Base-by-base conservation (phyloP, 2,797 vertebrate species). In the Lacerta agilis region DNA sequence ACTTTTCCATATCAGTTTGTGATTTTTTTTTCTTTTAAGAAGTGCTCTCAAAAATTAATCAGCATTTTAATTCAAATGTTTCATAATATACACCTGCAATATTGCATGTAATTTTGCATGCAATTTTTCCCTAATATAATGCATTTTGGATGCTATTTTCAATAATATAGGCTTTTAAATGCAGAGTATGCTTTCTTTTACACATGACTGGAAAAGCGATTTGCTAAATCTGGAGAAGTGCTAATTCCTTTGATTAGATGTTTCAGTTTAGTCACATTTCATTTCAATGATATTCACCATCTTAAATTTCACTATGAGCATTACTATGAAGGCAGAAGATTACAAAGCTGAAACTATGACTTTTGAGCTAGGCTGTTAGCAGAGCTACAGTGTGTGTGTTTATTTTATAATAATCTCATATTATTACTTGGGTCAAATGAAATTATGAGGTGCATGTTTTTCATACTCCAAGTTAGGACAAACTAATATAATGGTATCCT, bases 391-490 rank as follows among this genome's bases (percentile, higher is more conserved):
- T 55, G 49, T 55, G 49, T 55, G 49, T 15, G 11, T 13, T 79
- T 91, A 25, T 69, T 82, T 36, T 64, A 27, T 61, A n/a, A 66
- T 38, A 66, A n/a, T 33, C 25, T 93, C 55, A 73, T 90, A 43
- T 75, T 89, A 2, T 86, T 84, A 79, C 9, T 81, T 86, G 9
- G 76, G 43, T 73, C 43, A 81, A 86, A 29, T 88, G 64, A 90
- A 89, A 90, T 25, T 0, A 38, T 67, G 79, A 49, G 61, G 29
- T 66, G 10, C 88, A 90, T 69, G 90, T 92, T 94, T 92, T 91
- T 83, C 73, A 69, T 90, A 29, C 0, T 0, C 76, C 15, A 90
- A 90, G 79, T 85, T 88, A 82, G 29, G 25, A 83, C 3, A 84
- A 17, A 67, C 18, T 61, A 2, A 29, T 86, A 29, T 86, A 82